Evolutionary conservation across 2,113 vertebrate genomes (phyloP).

Genomic region (Bubalus kerabau): DNA sequence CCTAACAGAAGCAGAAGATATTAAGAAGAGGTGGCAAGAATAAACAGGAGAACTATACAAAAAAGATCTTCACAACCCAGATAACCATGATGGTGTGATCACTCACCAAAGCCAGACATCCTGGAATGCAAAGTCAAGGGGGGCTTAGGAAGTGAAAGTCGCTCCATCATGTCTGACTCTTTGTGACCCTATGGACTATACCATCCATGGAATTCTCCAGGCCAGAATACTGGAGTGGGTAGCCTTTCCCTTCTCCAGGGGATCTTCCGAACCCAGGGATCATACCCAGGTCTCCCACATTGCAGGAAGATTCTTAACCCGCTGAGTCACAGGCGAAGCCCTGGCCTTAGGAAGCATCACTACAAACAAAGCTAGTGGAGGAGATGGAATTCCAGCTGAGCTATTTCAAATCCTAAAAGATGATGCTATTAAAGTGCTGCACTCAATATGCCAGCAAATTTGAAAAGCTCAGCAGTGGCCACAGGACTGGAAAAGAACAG

Average conservation of each 20-base stretch:
- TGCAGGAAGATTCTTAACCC: rapidly evolving
- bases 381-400: background rate
- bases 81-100: background rate
- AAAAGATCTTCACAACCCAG: background rate
- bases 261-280: background rate
- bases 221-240: background rate
- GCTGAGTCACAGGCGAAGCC: background rate
- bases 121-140: background rate
- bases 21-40: background rate
- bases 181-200: background rate
- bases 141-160: background rate
- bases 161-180: background rate
- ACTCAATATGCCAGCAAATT: background rate
- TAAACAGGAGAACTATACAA: background rate
- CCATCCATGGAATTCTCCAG: background rate
- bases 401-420: background rate
- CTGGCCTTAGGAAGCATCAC: background rate
- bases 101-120: background rate
- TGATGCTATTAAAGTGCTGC: background rate
- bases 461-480: background rate
- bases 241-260: background rate
- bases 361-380: background rate
- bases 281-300: background rate
- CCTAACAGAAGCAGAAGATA: background rate
- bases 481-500: background rate